Conservation (phyloP, 2,888 invertebrate species). For the Entomobrya multifasciata region DNA sequence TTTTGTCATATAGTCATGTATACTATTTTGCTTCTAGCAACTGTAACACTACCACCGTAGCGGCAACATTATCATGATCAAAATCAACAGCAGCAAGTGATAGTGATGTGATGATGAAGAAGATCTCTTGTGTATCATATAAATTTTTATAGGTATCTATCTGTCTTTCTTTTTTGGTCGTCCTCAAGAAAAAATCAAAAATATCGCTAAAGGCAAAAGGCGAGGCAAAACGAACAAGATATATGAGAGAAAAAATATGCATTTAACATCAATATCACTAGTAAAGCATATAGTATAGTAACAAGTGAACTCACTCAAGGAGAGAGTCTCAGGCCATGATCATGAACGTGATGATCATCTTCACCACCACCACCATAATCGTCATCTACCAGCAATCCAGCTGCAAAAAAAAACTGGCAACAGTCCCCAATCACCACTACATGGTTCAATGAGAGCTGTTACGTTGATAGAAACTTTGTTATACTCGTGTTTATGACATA, state of each 20-base stretch:
- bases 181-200: conserved; percentile 35
- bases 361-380: background rate
- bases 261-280: background rate
- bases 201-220: conserved; percentile 45
- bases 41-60: background rate
- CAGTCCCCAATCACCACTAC: conserved; percentile 12
- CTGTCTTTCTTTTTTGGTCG: background rate
- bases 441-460: background rate
- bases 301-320: background rate
- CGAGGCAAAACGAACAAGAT: conserved; percentile 29
- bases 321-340: too few relatives aligned
- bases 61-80: background rate
- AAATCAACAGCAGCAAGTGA: background rate
- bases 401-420: conserved; percentile 39
- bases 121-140: conserved; percentile 16
- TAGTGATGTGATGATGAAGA: conserved; percentile 16
- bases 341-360: too few relatives aligned
- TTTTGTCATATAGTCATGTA: background rate
- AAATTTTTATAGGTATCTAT: background rate
- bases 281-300: background rate
- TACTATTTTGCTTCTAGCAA: background rate
- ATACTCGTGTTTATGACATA: conserved; percentile 23
- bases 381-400: background rate
- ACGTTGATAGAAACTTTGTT: background rate
- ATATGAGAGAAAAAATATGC: background rate